Evolutionary conservation across 2,113 vertebrate species (phyloP).

Genomic region (Mustela lutreola): DNA sequence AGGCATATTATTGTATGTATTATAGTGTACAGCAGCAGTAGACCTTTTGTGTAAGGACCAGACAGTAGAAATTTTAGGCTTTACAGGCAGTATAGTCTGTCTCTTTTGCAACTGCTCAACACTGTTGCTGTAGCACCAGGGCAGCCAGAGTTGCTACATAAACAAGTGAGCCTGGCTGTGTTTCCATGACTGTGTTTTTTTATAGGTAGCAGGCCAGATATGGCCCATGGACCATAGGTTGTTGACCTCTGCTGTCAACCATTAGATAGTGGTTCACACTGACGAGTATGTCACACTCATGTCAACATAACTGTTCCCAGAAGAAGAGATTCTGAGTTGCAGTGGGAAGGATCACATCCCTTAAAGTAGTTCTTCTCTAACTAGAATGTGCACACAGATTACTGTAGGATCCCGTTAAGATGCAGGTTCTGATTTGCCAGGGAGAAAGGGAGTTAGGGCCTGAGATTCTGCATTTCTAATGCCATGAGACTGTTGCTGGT

Average conservation of each 20-base stretch:
- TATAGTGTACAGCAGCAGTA: background rate
- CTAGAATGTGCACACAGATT: background rate
- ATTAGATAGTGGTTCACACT: background rate
- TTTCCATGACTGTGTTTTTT: background rate
- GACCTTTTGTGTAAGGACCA: background rate
- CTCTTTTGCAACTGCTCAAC: background rate
- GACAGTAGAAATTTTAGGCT: background rate
- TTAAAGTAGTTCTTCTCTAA: background rate
- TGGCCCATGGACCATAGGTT: background rate
- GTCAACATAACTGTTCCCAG: background rate
- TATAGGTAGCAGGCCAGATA: background rate
- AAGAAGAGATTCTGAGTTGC: background rate
- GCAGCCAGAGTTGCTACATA: background rate
- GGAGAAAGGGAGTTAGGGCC: background rate
- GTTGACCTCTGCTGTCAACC: background rate
- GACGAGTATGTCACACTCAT: background rate
- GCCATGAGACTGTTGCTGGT: background rate
- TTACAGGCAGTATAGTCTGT: background rate
- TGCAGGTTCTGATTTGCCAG: background rate
- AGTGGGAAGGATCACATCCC: background rate
- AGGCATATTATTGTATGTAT: background rate
- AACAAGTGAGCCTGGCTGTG: background rate
- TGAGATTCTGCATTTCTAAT: constrained; percentile 2
- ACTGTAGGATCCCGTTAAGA: background rate
- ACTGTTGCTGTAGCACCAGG: background rate